Conservation (phyloP, 2,888 invertebrate genomes). For the Cyclophora albipunctata region DNA sequence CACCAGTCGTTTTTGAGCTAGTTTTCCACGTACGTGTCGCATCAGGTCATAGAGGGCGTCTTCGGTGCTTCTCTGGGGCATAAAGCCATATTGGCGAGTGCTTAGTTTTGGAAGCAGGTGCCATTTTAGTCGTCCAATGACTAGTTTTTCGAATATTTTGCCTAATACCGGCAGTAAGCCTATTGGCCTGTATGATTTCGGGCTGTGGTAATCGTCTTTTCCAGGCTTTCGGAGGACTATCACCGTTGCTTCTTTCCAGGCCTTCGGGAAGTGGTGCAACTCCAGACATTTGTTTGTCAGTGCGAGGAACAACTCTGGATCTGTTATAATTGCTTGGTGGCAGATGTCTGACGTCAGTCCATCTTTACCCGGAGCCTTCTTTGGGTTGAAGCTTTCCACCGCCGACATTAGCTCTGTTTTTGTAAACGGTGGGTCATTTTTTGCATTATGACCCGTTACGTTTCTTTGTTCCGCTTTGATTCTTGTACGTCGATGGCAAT, state of each 20-base stretch:
- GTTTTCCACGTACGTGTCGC: background rate
- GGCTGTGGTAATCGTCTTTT: background rate
- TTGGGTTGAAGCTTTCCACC: conserved; percentile 1
- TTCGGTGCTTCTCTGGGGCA: background rate
- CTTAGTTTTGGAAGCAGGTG: background rate
- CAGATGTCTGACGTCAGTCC: conserved; percentile 16
- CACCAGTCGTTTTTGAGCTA: too few species aligned
- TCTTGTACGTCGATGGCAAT: background rate
- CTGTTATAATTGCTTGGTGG: conserved; percentile 3
- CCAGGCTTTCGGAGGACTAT: conserved; percentile 4
- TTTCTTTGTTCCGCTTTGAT: background rate
- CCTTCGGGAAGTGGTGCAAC: background rate
- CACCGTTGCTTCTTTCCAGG: conserved; percentile 6
- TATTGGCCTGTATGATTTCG: conserved; percentile 7
- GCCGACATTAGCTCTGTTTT: background rate
- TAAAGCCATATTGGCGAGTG: background rate
- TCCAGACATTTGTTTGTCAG: conserved; percentile 3
- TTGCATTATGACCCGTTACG: background rate
- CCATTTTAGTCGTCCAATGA: background rate
- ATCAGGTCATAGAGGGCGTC: background rate
- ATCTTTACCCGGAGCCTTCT: conserved; percentile 6
- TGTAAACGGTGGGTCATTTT: background rate
- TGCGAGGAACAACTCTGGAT: background rate
- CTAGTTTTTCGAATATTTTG: conserved; percentile 3
- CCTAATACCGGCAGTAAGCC: conserved; percentile 7